Base-by-base conservation (phyloP, 2,797 vertebrate species). In the Pteronotus mesoamericanus region DNA sequence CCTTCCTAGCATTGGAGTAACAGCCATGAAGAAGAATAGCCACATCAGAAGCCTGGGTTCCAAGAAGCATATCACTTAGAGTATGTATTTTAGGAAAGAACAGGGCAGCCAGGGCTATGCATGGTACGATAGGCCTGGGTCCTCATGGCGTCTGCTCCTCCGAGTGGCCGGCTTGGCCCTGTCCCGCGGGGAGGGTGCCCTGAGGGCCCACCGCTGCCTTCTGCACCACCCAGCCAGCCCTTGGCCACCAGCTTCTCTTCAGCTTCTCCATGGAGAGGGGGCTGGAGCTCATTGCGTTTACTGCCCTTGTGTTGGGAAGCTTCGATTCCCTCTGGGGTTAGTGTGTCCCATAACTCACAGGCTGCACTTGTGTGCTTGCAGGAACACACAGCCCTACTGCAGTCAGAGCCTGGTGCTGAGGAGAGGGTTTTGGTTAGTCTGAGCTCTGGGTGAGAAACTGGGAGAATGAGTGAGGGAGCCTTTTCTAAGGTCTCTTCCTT, bases 401-500 rank as follows among this genome's bases (percentile, higher is more conserved):
- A 46, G 39, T 34, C 37, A 22, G 61, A 42, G 85, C 61, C 92
- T 51, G 22, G 39, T 29, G 89, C 89, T 16, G 44, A 15, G 6
- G 19, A 21, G 59, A 46, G 16, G 4, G 14, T 34, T 77, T 86
- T 1, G 2, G 11, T 51, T 44, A n/a, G n/a, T 39, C 78, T 51
- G 26, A 68, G 64, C 83, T 71, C 86, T 53, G 46, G 66, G 64
- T 42, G 46, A 89, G 90, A 77, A 29, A 12, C 4, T 37, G 61
- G 61, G 39, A 93, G 42, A 80, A 94, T 86, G 88, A 71, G 77
- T 3, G 53, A 86, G 82, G 11, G 48, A 68, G 66, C 93, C 68
- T 97, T 78, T 83, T 69, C 79, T 71, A 44, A 94, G 92, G 86
- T 71, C 51, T 69, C 90, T 75, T 79, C 51, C 78, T 75, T 46